Base-by-base conservation (phyloP, 2,888 invertebrate genomes). In the Rhodophaea formosa region DNA sequence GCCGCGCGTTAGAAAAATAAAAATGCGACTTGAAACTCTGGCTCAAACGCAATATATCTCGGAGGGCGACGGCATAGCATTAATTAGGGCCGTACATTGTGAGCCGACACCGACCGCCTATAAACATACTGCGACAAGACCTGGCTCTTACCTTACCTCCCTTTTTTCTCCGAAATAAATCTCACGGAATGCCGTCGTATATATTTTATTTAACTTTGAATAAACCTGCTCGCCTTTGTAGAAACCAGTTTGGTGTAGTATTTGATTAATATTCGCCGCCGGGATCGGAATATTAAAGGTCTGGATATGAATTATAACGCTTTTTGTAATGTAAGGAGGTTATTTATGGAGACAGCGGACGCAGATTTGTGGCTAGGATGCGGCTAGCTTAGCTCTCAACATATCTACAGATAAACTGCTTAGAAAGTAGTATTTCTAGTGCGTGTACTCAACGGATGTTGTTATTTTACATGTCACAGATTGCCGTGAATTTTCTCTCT, bases 201-300 rank as follows among this genome's bases (percentile, higher is more conserved):
- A 88, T 91, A 89, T 88, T 89, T 90, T 88, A 90, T 91, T 90
- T 89, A 88, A 87, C 90, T 87, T 86, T 73, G 74, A 76, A 73
- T 69, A 71, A 79, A 81, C 79, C 82, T 75, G 80, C 81, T 80
- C 79, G 82, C 82, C 82, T 87, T 88, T 88, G 79, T 87, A 80
- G 67, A 77, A 88, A 89, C 90, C 84, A 73, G 89, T 90, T 90
- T 75, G 72, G 77, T 76, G 79, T 76, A 69, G 60, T 30, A 75
- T 85, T 85, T 90, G 89, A 90, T 90, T 89, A 89, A 90, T 88
- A 81, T 77, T 61, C 68, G 74, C 72, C 79, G 73, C 77, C 74
- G 76, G 79, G 75, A 78, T 80, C 68, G 80, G 80, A 70, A 79
- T 81, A 84, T 81, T 80, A 86, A 84, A 83, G 86, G 82, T 76